Percentiles rank a stretch among this genome's conserved stretches.
These are phyloP conservation scores for Micromys minutus DNA, from an alignment of 2,113 vertebrate species.

Conservation along the genomic window DNA sequence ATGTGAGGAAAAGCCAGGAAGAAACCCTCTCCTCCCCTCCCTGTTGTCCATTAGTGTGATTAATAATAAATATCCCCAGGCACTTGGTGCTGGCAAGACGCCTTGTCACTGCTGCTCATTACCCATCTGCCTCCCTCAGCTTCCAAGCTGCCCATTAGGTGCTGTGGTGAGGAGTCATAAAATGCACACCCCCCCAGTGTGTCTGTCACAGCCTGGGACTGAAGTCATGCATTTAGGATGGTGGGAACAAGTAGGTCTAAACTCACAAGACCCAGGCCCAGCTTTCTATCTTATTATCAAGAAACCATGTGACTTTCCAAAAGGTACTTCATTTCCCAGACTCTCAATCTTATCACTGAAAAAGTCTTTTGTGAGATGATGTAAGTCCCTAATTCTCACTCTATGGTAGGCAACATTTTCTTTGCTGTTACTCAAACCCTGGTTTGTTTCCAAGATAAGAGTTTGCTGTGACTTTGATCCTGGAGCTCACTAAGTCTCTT, in stretches of 20 bases:
- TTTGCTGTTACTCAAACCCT: background rate
- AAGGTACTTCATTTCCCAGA: background rate
- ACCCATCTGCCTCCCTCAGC: background rate
- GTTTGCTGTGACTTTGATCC: background rate
- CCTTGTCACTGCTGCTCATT: background rate
- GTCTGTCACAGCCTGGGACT: background rate
- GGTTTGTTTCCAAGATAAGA: background rate
- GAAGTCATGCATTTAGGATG: background rate
- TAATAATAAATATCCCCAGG: slow-evolving; percentile 60
- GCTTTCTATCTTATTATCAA: background rate
- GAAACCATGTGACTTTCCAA: background rate
- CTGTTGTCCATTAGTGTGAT: slow-evolving; percentile 45
- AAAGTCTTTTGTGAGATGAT: background rate
- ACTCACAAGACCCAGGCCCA: background rate
- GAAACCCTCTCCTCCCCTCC: background rate
- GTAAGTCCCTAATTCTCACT: background rate
- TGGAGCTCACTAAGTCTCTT: background rate
- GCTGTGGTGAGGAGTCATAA: background rate
- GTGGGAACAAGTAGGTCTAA: background rate
- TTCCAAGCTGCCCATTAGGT: slow-evolving; percentile 4
- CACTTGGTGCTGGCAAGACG: background rate
- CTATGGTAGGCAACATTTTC: slow-evolving; percentile 26
- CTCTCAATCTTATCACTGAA: background rate
- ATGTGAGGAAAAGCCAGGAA: slow-evolving; percentile 36
- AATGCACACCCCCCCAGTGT: background rate